Evolutionary conservation across 1,140 invertebrate species (phyloP).

Genomic region (Eupeodes corollae): DNA sequence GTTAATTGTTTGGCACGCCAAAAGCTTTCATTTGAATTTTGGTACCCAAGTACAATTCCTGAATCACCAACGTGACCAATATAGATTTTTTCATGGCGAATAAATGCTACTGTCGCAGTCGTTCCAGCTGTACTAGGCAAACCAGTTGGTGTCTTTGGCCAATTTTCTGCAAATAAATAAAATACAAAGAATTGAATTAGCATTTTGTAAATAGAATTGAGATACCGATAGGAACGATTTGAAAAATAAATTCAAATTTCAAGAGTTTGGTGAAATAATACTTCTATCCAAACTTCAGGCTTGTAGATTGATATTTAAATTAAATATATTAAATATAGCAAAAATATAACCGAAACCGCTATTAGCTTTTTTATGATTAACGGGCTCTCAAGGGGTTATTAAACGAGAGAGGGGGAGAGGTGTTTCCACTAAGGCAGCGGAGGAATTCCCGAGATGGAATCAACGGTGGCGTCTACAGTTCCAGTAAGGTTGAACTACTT

Average conservation of each 20-base stretch:
- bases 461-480: too few species aligned
- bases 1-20: conserved; percentile 75
- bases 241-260: conserved; percentile 1
- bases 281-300: too few species aligned
- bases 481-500: too few species aligned
- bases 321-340: too few species aligned
- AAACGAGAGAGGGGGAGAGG: too few species aligned
- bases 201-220: not conserved
- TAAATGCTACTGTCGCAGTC: conserved; percentile 90
- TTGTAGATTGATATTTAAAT: too few species aligned
- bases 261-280: not conserved
- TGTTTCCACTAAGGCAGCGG: too few species aligned
- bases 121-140: conserved; percentile 92
- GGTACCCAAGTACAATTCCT: conserved; percentile 79
- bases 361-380: too few species aligned
- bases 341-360: too few species aligned
- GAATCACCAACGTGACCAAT: conserved; percentile 97
- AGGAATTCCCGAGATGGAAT: too few species aligned
- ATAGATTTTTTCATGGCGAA: conserved; percentile 87
- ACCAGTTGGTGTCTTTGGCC: conserved; percentile 87
- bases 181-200: not conserved
- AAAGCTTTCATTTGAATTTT: conserved; percentile 51
- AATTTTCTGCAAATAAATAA: conserved; percentile 58
- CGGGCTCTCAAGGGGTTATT: too few species aligned
- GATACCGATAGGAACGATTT: not conserved